Base-by-base conservation (phyloP, 2,797 vertebrate genomes). In the Heteromormyrus szaboi region DNA sequence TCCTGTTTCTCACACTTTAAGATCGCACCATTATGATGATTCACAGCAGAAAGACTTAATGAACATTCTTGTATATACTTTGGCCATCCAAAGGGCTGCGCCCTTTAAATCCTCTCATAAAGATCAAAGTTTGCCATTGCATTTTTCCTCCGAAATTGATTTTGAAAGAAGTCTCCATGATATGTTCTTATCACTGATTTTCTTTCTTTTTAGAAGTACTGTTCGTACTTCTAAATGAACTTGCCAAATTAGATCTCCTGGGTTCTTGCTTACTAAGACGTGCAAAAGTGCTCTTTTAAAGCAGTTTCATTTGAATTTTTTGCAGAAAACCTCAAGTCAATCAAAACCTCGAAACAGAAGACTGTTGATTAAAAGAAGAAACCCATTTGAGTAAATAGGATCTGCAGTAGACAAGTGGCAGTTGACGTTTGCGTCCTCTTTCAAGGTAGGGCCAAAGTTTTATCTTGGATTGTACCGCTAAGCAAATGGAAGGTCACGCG, bases 331-430 rank as follows among this genome's bases (percentile, higher is more conserved):
- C 5, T 56, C 19, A 6, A 56, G 54, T n/a, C 54, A 56, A 12
- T 51, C 51, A n/a, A 56, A 17, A 19, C n/a, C 76, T 56, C 5
- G 25, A 0, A 37, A 33, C 29, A 51, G 19, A 87, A 65, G 33
- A 89, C 83, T 85, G 33, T 59, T 41, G 54, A 81, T 88, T 87
- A 89, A 89, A 72, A 12, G 3, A 72, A 22, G 8, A 87, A 59
- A 79, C 50, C 51, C 86, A 53, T 88, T 90, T 76, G 54, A 88
- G 86, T 89, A 56, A 89, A 86, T 88, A 88, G 84, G 22, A 87
- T 65, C 88, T 89, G 76, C 84, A 37, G 72, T 37, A 84, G 56
- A 44, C 51, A 53, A 59, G 50, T 88, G 62, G 84, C 72, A 54
- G 14, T 19, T 33, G 87, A 22, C n/a, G 59, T 84, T 59, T 37